Evolutionary conservation across 2,113 vertebrate genomes (phyloP).

Genomic region (Pica pica): DNA sequence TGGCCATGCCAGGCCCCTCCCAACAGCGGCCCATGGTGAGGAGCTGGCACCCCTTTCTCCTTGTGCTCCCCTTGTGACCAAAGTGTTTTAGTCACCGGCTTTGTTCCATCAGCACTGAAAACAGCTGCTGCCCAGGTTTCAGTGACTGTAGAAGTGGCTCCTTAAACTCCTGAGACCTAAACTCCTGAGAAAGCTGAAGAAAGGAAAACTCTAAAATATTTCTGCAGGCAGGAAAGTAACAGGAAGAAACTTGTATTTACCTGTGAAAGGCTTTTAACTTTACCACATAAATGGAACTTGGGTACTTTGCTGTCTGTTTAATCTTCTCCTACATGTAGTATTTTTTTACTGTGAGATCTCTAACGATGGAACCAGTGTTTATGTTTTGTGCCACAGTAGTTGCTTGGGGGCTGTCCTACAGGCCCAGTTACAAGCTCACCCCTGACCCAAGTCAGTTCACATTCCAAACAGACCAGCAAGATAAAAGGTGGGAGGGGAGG

Average conservation of each 20-base stretch:
- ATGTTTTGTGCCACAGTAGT: background rate
- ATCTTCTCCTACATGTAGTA: background rate
- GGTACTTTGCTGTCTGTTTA: background rate
- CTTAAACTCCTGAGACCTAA: background rate
- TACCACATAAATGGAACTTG: background rate
- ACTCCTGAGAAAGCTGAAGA: background rate
- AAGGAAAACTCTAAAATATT: background rate
- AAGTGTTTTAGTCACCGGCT: background rate
- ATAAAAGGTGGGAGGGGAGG: constrained; percentile 9
- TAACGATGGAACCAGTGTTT: background rate
- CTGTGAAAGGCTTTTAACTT: background rate
- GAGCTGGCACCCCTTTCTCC: background rate
- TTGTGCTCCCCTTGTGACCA: rapidly evolving
- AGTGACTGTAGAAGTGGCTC: background rate
- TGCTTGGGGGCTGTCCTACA: background rate
- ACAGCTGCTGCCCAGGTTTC: background rate
- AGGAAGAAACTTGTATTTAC: background rate
- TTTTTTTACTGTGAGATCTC: background rate
- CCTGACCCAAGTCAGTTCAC: constrained; percentile 11
- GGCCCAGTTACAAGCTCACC: constrained; percentile 2
- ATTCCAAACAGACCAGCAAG: constrained; percentile 30
- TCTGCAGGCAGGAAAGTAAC: background rate
- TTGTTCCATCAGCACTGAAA: background rate
- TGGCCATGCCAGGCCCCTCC: constrained; percentile 92
- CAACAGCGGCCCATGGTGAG: constrained; percentile 97